Conservation (phyloP, 2,113 vertebrate genomes). For the Empidonax alnorum region DNA sequence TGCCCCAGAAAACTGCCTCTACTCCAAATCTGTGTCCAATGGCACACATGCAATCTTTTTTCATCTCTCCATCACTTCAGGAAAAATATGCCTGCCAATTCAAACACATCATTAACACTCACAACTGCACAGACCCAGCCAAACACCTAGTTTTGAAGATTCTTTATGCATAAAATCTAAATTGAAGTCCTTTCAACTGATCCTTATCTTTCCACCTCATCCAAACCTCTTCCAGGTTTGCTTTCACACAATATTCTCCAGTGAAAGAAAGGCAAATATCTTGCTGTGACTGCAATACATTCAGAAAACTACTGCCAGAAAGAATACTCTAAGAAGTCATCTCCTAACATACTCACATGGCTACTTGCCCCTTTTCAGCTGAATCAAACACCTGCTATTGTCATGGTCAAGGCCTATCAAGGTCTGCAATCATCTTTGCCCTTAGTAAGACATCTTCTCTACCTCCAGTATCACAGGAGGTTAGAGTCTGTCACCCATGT, state of each 20-base stretch:
- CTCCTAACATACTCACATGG: not conserved
- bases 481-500: fast-evolving
- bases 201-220: not conserved
- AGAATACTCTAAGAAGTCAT: not conserved
- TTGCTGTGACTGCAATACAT: not conserved
- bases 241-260: not conserved
- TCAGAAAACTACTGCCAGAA: not conserved
- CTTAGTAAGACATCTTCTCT: not conserved
- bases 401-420: not conserved
- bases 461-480: not conserved
- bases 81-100: not conserved
- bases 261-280: not conserved
- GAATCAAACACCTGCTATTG: not conserved
- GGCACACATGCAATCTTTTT: not conserved
- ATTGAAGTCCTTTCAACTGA: not conserved
- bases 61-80: not conserved
- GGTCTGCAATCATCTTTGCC: not conserved
- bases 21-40: not conserved
- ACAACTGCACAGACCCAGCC: not conserved
- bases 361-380: not conserved
- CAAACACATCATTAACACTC: not conserved
- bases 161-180: not conserved
- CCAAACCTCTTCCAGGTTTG: not conserved
- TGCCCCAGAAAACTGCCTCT: not conserved
- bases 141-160: not conserved